Evolutionary conservation across 2,113 vertebrate genomes (phyloP), one percentile per base, ranked within the genome.

Genomic region (Cheilinus undulatus): DNA sequence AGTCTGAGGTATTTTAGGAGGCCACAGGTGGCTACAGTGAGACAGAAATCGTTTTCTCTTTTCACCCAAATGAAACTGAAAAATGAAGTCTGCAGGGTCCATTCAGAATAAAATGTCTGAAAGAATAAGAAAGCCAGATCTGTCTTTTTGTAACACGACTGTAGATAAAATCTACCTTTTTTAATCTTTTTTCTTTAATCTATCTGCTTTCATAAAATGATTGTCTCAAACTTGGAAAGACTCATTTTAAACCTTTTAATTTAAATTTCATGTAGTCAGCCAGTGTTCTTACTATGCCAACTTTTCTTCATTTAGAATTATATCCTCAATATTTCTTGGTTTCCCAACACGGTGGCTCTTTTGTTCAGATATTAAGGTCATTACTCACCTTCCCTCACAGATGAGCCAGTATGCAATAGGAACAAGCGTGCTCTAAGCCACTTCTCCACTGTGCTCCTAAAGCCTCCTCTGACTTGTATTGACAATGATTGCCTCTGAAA

Each of bases 401-500:
- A 93, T 94, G 93, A 92, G 92, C 90, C 89, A 76, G 86, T 90
- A 86, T 89, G 92, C 93, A 90, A 4, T n/a, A 20, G 72, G 94
- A 92, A 94, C 89, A 88, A 63, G 84, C 74, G 89, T 3, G n/a
- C 88, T 89, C 83, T 38, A 10, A 93, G 92, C 93, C 93, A 83
- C 92, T 58, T 78, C 89, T 93, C 92, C 89, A 82, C 93, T 72
- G 85, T 34, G 82, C 92, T 82, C 74, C 89, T 90, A 92, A 93
- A 89, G 92, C 93, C 91, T 89, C 88, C 84, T 80, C 89, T 92
- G 92, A 92, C 93, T 95, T 94, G 91, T 95, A 94, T 95, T 95
- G 96, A 95, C 95, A 96, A 95, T 97, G 95, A 97, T 97, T 95
- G 95, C 94, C 91, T 92, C 91, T 87, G 91, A 95, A 95, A 97